Evolutionary conservation across 1,140 invertebrate species (phyloP).

Genomic region (Drosophila arawakana): DNA sequence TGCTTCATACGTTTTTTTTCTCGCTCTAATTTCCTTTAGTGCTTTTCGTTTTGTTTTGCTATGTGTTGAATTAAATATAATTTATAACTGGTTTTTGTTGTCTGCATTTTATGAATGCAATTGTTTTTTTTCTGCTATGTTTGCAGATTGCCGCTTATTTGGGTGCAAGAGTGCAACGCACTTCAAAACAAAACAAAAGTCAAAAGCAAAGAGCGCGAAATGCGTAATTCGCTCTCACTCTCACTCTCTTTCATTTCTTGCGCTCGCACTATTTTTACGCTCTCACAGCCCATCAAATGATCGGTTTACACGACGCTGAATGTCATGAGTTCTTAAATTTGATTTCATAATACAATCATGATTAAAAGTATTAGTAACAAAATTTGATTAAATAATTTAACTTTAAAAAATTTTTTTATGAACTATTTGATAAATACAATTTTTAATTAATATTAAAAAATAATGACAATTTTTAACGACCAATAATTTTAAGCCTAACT

Average conservation of each 20-base stretch:
- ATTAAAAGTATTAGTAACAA: too few species aligned
- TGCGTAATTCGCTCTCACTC: not conserved
- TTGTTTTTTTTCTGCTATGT: conserved; percentile 18
- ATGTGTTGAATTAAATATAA: conserved; percentile 9
- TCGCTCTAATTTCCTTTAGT: conserved; percentile 35
- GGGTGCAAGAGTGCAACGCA: conserved; percentile 38
- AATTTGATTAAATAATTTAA: too few species aligned
- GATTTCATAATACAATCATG: not conserved
- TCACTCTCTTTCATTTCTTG: not conserved
- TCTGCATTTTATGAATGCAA: conserved; percentile 12
- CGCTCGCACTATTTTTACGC: conserved; percentile 8
- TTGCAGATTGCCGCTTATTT: conserved; percentile 25
- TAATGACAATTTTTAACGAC: too few species aligned
- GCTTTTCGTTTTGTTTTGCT: conserved; percentile 25
- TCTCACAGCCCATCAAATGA: not conserved
- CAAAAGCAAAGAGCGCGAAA: conserved; percentile 25
- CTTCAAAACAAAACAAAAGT: conserved; percentile 24
- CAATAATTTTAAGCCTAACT: too few species aligned
- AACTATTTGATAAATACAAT: too few species aligned
- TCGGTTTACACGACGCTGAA: conserved; percentile 18
- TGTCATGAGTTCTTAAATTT: conserved; percentile 6
- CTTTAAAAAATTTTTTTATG: too few species aligned
- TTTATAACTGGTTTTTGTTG: conserved; percentile 26
- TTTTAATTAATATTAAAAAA: too few species aligned
- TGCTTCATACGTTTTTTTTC: conserved; percentile 50